phyloP scores from a whole-genome alignment of 2,797 vertebrate genomes.

The Heliangelus exortis region DNA sequence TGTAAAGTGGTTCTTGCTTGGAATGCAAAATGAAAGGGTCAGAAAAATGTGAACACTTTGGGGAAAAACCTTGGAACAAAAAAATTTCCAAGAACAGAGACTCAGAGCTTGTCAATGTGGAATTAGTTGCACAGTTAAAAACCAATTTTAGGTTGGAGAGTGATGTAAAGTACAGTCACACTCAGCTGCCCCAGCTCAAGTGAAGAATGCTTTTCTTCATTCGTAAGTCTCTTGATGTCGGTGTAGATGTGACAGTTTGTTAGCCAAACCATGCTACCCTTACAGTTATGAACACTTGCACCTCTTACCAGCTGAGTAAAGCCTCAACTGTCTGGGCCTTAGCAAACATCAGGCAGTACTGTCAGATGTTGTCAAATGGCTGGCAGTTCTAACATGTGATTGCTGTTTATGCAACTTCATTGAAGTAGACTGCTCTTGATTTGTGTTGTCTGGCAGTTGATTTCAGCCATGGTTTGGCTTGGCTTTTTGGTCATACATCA shows the following conservation, averaged over 20 bases:
- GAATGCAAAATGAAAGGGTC: background rate
- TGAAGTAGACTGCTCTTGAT: background rate
- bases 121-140: constrained; percentile 34
- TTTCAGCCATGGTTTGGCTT: background rate
- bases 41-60: background rate
- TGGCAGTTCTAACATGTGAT: background rate
- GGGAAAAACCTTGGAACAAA: background rate
- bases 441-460: background rate
- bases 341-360: background rate
- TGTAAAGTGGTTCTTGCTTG: constrained; percentile 33
- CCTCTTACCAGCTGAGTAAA: background rate
- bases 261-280: background rate
- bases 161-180: background rate
- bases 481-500: background rate
- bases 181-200: background rate
- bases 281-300: background rate
- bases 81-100: background rate
- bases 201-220: constrained; percentile 24
- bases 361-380: background rate
- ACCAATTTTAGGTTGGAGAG: background rate
- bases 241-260: background rate
- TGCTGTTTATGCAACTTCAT: background rate
- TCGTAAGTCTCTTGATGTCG: background rate
- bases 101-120: background rate
- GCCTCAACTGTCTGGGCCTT: background rate